Percentiles rank a stretch among this genome's conserved stretches.
phyloP scores from a whole-genome alignment of 1,140 invertebrate genomes.

The Eurytemora carolleeae region DNA sequence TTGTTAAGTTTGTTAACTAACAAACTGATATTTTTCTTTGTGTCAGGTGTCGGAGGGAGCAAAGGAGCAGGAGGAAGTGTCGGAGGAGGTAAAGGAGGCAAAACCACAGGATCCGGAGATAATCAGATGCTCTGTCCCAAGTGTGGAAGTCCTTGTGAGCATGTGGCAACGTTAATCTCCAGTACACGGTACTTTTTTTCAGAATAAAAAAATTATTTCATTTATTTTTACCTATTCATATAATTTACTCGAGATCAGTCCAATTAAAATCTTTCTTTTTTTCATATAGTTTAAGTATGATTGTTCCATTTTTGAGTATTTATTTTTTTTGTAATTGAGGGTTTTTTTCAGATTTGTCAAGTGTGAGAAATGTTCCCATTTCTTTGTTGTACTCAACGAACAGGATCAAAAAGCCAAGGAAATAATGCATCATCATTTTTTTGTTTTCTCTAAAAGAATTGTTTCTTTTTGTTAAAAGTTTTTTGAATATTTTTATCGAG shows the following conservation, averaged over 20 bases:
- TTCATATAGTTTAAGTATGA: too few relatives aligned
- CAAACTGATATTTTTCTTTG: too few relatives aligned
- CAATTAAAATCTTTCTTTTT: too few relatives aligned
- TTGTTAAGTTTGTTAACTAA: too few relatives aligned
- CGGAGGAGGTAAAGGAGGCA: neutral
- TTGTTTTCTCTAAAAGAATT: too few relatives aligned
- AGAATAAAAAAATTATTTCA: too few relatives aligned
- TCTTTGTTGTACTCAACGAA: constrained; percentile 88
- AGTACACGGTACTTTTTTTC: constrained; percentile 10
- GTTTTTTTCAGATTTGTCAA: constrained; percentile 90
- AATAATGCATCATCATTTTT: too few relatives aligned
- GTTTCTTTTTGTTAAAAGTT: too few relatives aligned
- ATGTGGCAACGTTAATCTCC: constrained; percentile 84
- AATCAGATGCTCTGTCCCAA: constrained; percentile 65
- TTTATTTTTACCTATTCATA: too few relatives aligned
- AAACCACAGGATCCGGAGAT: constrained; percentile 26
- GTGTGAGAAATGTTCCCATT: constrained; percentile 93
- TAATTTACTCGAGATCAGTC: too few relatives aligned
- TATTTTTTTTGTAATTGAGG: constrained; percentile 39
- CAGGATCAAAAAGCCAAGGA: constrained; percentile 47
- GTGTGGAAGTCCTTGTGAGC: constrained; percentile 83
- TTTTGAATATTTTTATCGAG: too few relatives aligned
- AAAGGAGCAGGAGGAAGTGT: neutral
- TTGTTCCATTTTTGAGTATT: too few relatives aligned
- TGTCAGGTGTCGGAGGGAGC: neutral